Conservation (phyloP, 2,888 invertebrate species). For the Lepidochitona cinerea region DNA sequence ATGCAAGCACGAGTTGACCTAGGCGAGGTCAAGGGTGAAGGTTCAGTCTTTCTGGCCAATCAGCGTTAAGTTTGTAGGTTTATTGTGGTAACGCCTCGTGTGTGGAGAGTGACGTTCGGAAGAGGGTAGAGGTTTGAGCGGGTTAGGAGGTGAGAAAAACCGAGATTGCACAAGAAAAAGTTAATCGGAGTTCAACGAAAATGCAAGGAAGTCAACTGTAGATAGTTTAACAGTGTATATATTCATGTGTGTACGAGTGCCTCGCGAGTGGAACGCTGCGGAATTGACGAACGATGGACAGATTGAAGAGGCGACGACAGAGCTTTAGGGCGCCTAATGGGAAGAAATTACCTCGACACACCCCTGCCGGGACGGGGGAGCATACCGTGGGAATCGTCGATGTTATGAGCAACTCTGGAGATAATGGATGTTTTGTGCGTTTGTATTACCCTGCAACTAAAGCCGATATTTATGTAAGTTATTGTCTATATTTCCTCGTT, state of each 20-base stretch:
- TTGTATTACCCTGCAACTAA: constrained; percentile 76
- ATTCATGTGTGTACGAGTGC: no score
- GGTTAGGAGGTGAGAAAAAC: no score
- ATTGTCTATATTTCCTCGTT: not conserved
- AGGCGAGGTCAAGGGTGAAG: not conserved
- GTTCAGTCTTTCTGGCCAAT: not conserved
- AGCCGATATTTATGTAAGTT: constrained; percentile 71
- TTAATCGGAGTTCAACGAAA: no score
- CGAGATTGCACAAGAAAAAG: no score
- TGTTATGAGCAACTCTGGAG: constrained; percentile 74
- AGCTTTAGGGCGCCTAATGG: not conserved
- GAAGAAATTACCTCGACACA: constrained; percentile 44
- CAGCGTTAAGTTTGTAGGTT: not conserved
- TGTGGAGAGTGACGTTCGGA: not conserved
- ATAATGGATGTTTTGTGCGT: constrained; percentile 74
- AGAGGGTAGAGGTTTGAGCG: no score
- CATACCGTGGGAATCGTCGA: constrained; percentile 76
- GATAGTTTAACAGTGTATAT: no score
- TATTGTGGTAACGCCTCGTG: constrained; percentile 2
- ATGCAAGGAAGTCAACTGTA: no score
- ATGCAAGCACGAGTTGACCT: no score
- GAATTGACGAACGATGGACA: not conserved
- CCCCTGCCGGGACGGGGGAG: constrained; percentile 67
- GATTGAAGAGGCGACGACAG: not conserved
- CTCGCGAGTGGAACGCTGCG: constrained; percentile 1